Percentiles rank a stretch among this genome's conserved stretches.
These are phyloP conservation scores for Melangyna quadrimaculata DNA, from an alignment of 2,888 invertebrate genomes.

Conservation along the genomic window DNA sequence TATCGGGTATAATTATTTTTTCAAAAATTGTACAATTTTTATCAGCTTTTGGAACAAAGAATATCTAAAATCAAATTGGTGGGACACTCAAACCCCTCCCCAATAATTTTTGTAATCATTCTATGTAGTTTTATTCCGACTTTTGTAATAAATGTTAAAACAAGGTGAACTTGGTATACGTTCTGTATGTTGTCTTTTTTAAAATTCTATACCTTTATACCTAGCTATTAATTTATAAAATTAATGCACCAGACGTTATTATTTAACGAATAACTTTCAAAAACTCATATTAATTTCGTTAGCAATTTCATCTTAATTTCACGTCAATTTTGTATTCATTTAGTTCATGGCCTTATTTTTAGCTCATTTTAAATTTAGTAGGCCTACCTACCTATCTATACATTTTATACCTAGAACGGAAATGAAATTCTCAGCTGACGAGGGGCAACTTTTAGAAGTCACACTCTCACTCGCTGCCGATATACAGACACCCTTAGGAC, in stretches of 20 bases:
- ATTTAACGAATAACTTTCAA: neutral
- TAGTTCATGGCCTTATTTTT: neutral
- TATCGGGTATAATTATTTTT: no score
- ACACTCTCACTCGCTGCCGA: conserved; percentile 1
- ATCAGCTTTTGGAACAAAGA: no score
- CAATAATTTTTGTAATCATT: no score
- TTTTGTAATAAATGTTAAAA: no score
- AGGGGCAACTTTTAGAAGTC: neutral
- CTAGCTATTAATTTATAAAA: no score
- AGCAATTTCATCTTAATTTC: neutral
- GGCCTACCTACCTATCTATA: neutral
- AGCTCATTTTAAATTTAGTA: neutral
- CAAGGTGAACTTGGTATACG: no score
- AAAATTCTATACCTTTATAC: neutral
- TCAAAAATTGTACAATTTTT: no score
- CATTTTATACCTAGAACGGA: neutral
- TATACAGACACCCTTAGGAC: neutral
- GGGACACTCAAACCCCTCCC: no score
- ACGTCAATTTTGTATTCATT: neutral
- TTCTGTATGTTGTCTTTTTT: neutral
- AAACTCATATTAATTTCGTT: neutral
- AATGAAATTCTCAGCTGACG: neutral
- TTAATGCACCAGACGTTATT: neutral
- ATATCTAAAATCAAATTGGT: no score
- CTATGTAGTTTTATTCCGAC: no score